Percentiles rank a stretch among this genome's conserved stretches.
Evolutionary conservation across 2,888 invertebrate genomes (phyloP).

Genomic region (Romanomermis culicivorax): DNA sequence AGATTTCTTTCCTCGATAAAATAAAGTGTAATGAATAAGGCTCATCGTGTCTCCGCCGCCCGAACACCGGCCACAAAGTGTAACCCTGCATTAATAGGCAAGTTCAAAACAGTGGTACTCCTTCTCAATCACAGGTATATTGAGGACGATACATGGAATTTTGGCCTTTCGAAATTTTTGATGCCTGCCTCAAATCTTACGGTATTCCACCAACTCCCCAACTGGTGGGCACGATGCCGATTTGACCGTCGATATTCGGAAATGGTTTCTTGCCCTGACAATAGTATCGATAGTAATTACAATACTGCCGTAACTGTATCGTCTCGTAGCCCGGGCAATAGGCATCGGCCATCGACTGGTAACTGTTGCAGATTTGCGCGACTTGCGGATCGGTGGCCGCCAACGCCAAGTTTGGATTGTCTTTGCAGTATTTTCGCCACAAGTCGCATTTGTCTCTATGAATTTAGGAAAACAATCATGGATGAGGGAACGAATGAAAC

Average conservation of each 20-base stretch:
- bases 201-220: slow-evolving; percentile 2
- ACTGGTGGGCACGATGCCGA: not conserved
- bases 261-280: slow-evolving; percentile 4
- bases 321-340: slow-evolving; percentile 5
- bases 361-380: not conserved
- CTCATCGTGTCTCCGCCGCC: too few relatives aligned
- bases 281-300: not conserved
- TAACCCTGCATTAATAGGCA: too few relatives aligned
- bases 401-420: not conserved
- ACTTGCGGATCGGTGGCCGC: not conserved
- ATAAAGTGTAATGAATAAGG: too few relatives aligned
- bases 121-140: too few relatives aligned
- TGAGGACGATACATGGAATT: too few relatives aligned
- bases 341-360: not conserved
- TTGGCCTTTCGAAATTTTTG: too few relatives aligned
- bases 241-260: slow-evolving; percentile 1
- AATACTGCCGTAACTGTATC: not conserved
- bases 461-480: not conserved
- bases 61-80: too few relatives aligned
- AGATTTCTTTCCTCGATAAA: too few relatives aligned
- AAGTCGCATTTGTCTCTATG: not conserved
- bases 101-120: too few relatives aligned
- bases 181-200: too few relatives aligned
- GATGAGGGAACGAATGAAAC: too few relatives aligned
- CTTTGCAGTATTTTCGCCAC: not conserved